phyloP scores from a whole-genome alignment of 2,888 invertebrate genomes.

The Pseudococcus viburni region DNA sequence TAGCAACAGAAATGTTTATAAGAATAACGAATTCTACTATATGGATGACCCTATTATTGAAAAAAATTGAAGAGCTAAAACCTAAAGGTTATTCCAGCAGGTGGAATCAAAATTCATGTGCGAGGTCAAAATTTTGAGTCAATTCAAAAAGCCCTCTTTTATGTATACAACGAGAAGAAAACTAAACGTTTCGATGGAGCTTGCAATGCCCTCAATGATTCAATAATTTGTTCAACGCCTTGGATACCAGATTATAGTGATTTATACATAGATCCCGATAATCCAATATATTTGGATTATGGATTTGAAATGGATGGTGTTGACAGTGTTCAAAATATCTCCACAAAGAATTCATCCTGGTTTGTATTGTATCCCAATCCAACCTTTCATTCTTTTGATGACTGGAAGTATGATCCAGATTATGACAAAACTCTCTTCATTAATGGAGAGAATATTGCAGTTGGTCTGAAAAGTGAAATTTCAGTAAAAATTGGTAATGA shows the following conservation, averaged over 20 bases:
- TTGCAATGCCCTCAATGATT: conserved; percentile 80
- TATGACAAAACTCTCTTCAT: conserved; percentile 96
- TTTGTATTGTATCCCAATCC: conserved; percentile 95
- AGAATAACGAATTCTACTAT: conserved; percentile 88
- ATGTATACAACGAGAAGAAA: conserved; percentile 88
- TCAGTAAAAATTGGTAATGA: conserved; percentile 90
- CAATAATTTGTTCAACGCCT: conserved; percentile 90
- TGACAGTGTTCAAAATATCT: conserved; percentile 83
- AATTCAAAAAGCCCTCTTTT: conserved; percentile 94
- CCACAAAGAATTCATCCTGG: conserved; percentile 72
- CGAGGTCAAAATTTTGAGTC: conserved; percentile 90
- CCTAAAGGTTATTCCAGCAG: conserved; percentile 93
- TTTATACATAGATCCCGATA: conserved; percentile 82
- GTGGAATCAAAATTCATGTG: conserved; percentile 92
- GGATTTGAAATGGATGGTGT: conserved; percentile 98
- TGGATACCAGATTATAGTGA: conserved; percentile 81
- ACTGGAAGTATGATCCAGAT: conserved; percentile 86
- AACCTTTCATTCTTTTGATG: conserved; percentile 78
- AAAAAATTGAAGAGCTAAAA: conserved; percentile 81
- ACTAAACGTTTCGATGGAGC: conserved; percentile 79
- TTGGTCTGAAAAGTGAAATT: conserved; percentile 92
- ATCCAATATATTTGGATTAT: conserved; percentile 87
- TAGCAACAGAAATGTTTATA: conserved; percentile 75
- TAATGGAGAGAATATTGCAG: conserved; percentile 91
- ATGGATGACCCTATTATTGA: conserved; percentile 91